Conservation (phyloP, 2,888 invertebrate species). For the Pachliopta kotzebuea region DNA sequence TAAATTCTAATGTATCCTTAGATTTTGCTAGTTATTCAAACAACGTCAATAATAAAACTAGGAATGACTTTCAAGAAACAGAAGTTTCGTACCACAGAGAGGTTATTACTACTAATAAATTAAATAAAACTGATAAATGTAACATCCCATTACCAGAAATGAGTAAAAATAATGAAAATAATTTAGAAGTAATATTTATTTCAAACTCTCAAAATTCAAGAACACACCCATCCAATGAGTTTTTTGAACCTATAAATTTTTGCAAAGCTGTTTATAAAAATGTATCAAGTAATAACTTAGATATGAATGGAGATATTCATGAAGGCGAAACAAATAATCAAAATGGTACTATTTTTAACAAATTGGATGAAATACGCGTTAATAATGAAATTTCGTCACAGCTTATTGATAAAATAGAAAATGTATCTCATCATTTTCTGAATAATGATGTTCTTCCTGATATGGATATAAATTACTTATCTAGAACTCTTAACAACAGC, state of each 20-base stretch:
- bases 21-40: conserved; percentile 23
- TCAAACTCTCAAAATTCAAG: conserved; percentile 31
- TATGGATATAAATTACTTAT: background rate
- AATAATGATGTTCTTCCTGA: background rate
- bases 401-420: background rate
- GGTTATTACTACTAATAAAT: conserved; percentile 1
- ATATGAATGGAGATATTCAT: conserved; percentile 4
- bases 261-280: conserved; percentile 44
- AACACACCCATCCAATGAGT: background rate
- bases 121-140: conserved; percentile 9
- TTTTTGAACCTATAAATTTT: conserved; percentile 43
- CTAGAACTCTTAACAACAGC: background rate
- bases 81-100: background rate
- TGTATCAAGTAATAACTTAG: conserved; percentile 26
- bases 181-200: conserved; percentile 38
- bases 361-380: background rate
- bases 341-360: background rate
- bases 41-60: conserved; percentile 12
- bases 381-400: background rate
- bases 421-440: conserved; percentile 20
- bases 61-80: background rate
- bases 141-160: conserved; percentile 6
- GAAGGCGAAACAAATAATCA: background rate
- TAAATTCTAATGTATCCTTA: conserved; percentile 21
- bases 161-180: conserved; percentile 19